A percentile compares a stretch with the other conserved stretches of the same genome.
Evolutionary conservation across 2,113 vertebrate genomes (phyloP).

Genomic region (Melanotaenia duboulayi): DNA sequence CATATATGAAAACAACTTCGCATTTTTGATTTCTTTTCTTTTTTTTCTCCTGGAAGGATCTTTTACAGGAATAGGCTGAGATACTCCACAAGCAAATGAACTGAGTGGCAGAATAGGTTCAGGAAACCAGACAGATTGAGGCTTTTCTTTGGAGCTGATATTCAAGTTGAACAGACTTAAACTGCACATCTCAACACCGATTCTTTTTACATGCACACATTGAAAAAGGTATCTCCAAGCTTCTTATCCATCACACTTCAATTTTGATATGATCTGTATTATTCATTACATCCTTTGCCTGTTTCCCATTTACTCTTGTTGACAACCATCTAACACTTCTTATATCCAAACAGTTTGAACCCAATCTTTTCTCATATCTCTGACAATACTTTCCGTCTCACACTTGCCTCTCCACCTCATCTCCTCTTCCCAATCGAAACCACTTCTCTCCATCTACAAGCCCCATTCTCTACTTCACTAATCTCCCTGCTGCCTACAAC

Average conservation of each 20-base stretch:
- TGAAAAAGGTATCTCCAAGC: background rate
- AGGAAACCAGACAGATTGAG: slow-evolving; percentile 12
- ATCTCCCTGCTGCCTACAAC: slow-evolving; percentile 49
- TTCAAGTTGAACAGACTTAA: background rate
- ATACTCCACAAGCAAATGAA: background rate
- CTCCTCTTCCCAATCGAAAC: slow-evolving; percentile 33
- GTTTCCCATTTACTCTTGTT: slow-evolving; percentile 49
- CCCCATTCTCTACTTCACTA: slow-evolving; percentile 43
- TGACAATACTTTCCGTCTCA: slow-evolving; percentile 11
- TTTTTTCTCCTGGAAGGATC: background rate
- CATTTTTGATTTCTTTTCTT: background rate
- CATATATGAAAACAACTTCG: slow-evolving; percentile 7
- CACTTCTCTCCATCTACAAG: slow-evolving; percentile 54
- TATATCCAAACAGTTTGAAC: slow-evolving; percentile 19
- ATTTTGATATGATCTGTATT: slow-evolving; percentile 37
- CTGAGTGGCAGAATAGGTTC: background rate
- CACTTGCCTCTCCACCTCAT: background rate
- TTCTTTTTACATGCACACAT: background rate
- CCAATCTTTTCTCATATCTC: slow-evolving; percentile 31
- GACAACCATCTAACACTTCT: slow-evolving; percentile 26
- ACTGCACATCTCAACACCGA: background rate
- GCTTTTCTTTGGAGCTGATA: slow-evolving; percentile 3
- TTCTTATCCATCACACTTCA: background rate
- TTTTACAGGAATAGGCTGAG: background rate
- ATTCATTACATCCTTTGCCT: slow-evolving; percentile 35